Conservation (phyloP, 2,888 invertebrate species). For the Ormyrus rosae region DNA sequence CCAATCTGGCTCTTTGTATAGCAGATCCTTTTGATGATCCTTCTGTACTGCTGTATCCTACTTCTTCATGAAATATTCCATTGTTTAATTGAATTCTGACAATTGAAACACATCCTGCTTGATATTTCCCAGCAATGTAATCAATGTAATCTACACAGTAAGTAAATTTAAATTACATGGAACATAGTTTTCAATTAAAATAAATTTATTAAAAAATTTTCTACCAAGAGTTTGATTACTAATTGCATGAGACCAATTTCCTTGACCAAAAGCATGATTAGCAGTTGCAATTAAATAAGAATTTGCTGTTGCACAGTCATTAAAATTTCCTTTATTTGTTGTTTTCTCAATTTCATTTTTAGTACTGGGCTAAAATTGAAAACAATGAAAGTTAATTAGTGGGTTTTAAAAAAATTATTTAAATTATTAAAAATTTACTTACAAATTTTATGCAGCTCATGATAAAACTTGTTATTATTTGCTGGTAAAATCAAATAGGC, state of each 20-base stretch:
- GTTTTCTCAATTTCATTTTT: slow-evolving; percentile 44
- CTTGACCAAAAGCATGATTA: slow-evolving; percentile 56
- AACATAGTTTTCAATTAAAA: neutral
- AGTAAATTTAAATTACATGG: too few species aligned
- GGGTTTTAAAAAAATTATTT: neutral
- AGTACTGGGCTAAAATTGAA: slow-evolving; percentile 46
- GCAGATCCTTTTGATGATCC: slow-evolving; percentile 57
- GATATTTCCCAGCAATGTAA: slow-evolving; percentile 54
- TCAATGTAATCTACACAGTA: slow-evolving; percentile 58
- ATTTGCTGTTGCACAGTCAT: slow-evolving; percentile 1
- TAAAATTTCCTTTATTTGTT: slow-evolving; percentile 32
- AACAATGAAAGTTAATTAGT: neutral
- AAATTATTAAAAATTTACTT: slow-evolving; percentile 22
- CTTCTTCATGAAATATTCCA: slow-evolving; percentile 59
- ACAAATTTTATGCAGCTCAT: slow-evolving; percentile 59
- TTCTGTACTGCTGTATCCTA: slow-evolving; percentile 54
- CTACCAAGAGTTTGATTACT: slow-evolving; percentile 59
- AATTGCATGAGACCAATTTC: slow-evolving; percentile 59
- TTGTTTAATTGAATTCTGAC: slow-evolving; percentile 57
- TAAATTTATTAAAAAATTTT: slow-evolving; percentile 4
- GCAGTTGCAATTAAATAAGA: slow-evolving; percentile 55
- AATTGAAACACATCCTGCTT: slow-evolving; percentile 58
- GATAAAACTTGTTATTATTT: neutral
- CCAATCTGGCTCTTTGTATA: slow-evolving; percentile 57
- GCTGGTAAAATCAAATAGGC: slow-evolving; percentile 2